Base-by-base conservation (phyloP, 2,888 invertebrate species). In the Carabus problematicus region DNA sequence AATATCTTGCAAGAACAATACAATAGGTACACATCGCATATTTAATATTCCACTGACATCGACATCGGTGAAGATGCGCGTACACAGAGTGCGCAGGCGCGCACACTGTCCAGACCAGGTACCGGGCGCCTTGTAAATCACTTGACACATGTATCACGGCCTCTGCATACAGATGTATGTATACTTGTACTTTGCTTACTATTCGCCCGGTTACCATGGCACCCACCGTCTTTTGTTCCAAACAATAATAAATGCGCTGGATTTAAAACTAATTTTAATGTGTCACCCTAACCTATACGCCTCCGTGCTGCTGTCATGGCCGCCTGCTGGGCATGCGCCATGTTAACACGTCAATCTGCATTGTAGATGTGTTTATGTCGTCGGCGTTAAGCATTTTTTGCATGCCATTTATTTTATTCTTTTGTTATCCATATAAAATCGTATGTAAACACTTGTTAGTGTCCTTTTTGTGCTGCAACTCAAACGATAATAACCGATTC, bases 71-170 rank as follows among this genome's bases (percentile, higher is more conserved):
- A 52, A 52, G 52, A 52, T 52, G 52, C 52, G 19, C 52, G 52
- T 19, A 52, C 3, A 19, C 52, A 9, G 14, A 52, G 52, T 52
- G 11, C 52, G 18, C 29, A 29, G 29, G 29, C 29, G 29, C 29
- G 29, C 29, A 6, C 29, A 6, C 29, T 29, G 29, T 29, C 29
- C n/a, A 29, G 6, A 18, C 29, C 29, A 29, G n/a, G 18, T 19
- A 52, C 14, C 16, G 52, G 52, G 52, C 52, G 52, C 52, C 52
- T 14, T 18, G 18, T 52, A 52, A 52, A 52, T 52, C 52, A 52
- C 52, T 29, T 12, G 56, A n/a, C n/a, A n/a, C 56, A 56, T 29
- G 7, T 18, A 18, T 11, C 45, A 56, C 56, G 29, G 19, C 29
- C 29, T 56, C 1, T 29, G 29, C 56, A 56, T 56, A 19, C 54